Percentiles rank a stretch among this genome's conserved stretches.
These are phyloP conservation scores for Pteropus alecto DNA, from an alignment of 2,113 vertebrate species.

Conservation along the genomic window DNA sequence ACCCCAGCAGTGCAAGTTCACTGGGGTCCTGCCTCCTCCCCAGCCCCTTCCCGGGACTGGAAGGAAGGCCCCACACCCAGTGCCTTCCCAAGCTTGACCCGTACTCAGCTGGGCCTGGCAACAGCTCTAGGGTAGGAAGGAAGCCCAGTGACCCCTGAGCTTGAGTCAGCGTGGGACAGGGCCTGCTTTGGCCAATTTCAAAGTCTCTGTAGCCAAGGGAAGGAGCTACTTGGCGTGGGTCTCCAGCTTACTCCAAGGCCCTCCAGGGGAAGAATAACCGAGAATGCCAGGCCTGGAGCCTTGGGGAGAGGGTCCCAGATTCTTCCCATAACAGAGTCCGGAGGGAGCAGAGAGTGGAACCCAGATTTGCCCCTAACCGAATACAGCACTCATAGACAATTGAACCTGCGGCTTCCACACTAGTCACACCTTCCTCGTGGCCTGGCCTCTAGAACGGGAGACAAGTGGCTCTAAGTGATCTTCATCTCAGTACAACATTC, in stretches of 20 bases:
- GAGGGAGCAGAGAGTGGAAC: not conserved
- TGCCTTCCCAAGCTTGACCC: not conserved
- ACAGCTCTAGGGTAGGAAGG: not conserved
- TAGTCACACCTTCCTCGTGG: no score
- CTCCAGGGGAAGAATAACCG: not conserved
- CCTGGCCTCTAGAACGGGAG: not conserved
- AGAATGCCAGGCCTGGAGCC: not conserved
- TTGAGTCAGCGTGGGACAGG: not conserved
- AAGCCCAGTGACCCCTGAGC: not conserved
- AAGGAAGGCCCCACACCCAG: not conserved
- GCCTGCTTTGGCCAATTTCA: slow-evolving; percentile 60
- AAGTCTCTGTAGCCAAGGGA: slow-evolving; percentile 31
- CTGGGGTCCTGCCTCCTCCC: not conserved
- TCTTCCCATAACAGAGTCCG: not conserved
- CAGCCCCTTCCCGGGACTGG: not conserved
- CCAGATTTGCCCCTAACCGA: not conserved
- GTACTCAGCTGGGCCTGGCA: not conserved
- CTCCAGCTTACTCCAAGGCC: not conserved
- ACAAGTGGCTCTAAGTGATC: not conserved
- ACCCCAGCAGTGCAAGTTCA: not conserved
- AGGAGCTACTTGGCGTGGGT: slow-evolving; percentile 53
- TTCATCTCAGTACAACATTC: not conserved
- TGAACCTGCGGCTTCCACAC: not conserved
- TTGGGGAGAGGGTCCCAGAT: not conserved
- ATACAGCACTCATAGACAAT: accelerated